Evolutionary conservation across 2,113 vertebrate genomes (phyloP).

Genomic region (human (Homo sapiens)): DNA sequence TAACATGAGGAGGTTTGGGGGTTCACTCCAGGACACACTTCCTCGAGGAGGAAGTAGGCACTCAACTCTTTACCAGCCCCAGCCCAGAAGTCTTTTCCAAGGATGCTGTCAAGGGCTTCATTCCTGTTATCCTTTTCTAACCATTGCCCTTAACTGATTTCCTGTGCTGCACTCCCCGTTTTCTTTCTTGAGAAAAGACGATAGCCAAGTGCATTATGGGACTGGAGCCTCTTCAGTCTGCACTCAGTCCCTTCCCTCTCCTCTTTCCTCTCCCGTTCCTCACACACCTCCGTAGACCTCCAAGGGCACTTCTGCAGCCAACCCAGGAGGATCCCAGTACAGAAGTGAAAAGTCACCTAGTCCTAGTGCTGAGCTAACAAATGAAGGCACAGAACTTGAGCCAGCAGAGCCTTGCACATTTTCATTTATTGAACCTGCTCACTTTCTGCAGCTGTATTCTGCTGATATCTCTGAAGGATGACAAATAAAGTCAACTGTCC

Average conservation of each 20-base stretch:
- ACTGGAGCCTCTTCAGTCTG: fast-evolving
- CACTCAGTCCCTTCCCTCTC: fast-evolving
- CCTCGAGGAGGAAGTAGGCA: background rate
- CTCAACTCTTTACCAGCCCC: background rate
- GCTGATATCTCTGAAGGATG: background rate
- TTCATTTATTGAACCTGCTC: background rate
- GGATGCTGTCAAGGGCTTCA: background rate
- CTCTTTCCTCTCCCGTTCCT: background rate
- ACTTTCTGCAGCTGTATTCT: fast-evolving
- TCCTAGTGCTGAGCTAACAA: background rate
- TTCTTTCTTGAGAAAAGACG: background rate
- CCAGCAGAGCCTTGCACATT: fast-evolving
- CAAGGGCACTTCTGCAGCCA: background rate
- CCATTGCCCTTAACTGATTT: background rate
- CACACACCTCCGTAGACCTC: fast-evolving
- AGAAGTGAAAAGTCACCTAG: fast-evolving
- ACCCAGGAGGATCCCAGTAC: background rate
- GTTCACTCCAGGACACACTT: fast-evolving
- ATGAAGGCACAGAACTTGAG: fast-evolving
- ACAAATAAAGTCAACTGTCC: fast-evolving
- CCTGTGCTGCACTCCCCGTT: background rate
- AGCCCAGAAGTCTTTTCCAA: background rate
- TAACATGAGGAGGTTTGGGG: fast-evolving
- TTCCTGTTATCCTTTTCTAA: background rate
- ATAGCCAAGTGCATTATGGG: background rate